These are phyloP conservation scores for Drosophila atripex DNA, from an alignment of 2,888 invertebrate genomes.

Conservation along the genomic window DNA sequence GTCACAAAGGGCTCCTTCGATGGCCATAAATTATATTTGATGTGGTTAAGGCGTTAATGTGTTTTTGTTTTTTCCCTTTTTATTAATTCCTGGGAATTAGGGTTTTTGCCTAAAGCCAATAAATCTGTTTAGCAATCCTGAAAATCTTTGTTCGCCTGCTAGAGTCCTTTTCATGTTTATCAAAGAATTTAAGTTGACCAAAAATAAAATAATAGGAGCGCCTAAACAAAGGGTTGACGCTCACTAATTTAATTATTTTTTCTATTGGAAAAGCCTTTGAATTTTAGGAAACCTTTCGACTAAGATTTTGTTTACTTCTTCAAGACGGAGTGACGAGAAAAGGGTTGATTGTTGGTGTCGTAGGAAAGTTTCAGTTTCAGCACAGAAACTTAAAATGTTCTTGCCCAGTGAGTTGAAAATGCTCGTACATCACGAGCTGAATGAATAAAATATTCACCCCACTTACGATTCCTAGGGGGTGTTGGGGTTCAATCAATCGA, in stretches of 20 bases:
- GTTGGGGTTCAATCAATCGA: conserved; percentile 18
- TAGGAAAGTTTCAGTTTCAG: conserved; percentile 5
- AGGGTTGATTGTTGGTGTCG: background rate
- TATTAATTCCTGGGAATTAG: conserved; percentile 36
- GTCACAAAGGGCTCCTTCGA: conserved; percentile 4
- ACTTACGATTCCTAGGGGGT: conserved; percentile 6
- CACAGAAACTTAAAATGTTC: conserved; percentile 9
- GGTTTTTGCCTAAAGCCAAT: conserved; percentile 1
- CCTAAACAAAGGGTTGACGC: background rate
- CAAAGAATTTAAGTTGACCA: background rate
- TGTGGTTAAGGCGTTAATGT: conserved; percentile 33
- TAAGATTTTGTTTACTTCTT: background rate
- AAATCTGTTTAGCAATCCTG: conserved; percentile 6
- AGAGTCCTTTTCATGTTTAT: background rate
- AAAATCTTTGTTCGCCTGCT: background rate
- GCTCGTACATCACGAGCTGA: conserved; percentile 20
- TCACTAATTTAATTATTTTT: conserved; percentile 1
- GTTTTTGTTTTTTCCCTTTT: conserved; percentile 48
- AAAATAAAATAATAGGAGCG: background rate
- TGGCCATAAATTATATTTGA: conserved; percentile 33
- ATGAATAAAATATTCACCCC: conserved; percentile 32
- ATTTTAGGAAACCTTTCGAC: background rate
- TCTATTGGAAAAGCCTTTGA: background rate
- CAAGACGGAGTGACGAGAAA: background rate
- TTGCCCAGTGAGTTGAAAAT: conserved; percentile 4